Evolutionary conservation across 1,140 invertebrate species (phyloP).

Genomic region (Drosophila simulans): DNA sequence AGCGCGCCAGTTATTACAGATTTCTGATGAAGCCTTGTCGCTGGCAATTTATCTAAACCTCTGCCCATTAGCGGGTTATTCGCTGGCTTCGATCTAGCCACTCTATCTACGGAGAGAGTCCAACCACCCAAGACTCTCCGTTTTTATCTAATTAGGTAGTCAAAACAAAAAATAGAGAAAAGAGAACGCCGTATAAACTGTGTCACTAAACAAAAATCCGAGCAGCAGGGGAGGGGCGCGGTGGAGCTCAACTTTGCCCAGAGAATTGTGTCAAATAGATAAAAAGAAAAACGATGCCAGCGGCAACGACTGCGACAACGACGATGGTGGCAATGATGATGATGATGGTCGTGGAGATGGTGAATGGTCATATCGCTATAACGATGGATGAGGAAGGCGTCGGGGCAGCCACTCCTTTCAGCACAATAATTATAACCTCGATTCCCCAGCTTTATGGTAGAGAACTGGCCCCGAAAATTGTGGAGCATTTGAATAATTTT

Average conservation of each 20-base stretch:
- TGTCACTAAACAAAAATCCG: constrained; percentile 80
- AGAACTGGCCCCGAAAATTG: constrained; percentile 78
- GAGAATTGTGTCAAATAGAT: constrained; percentile 81
- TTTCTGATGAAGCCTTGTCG: constrained; percentile 34
- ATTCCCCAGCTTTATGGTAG: constrained; percentile 56
- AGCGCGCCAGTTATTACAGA: constrained; percentile 35
- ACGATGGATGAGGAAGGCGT: constrained; percentile 33
- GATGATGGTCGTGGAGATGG: constrained; percentile 12
- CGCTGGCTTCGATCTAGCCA: constrained; percentile 18
- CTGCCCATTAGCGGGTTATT: constrained; percentile 12
- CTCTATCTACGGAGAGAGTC: constrained; percentile 17
- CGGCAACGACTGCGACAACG: constrained; percentile 26
- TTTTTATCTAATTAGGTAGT: constrained; percentile 79
- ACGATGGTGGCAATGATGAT: constrained; percentile 1
- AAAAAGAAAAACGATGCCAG: constrained; percentile 66
- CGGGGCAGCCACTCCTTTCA: constrained; percentile 65
- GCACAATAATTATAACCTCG: constrained; percentile 76
- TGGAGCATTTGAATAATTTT: constrained; percentile 80
- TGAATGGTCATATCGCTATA: constrained; percentile 14
- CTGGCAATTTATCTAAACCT: constrained; percentile 39
- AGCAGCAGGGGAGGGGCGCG: constrained; percentile 1
- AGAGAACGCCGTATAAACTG: constrained; percentile 73
- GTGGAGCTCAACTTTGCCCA: constrained; percentile 69
- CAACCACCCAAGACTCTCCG: constrained; percentile 33
- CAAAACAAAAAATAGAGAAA: constrained; percentile 45